These are phyloP conservation scores for Pardalotus punctatus DNA, from an alignment of 2,113 vertebrate genomes.

Conservation along the genomic window DNA sequence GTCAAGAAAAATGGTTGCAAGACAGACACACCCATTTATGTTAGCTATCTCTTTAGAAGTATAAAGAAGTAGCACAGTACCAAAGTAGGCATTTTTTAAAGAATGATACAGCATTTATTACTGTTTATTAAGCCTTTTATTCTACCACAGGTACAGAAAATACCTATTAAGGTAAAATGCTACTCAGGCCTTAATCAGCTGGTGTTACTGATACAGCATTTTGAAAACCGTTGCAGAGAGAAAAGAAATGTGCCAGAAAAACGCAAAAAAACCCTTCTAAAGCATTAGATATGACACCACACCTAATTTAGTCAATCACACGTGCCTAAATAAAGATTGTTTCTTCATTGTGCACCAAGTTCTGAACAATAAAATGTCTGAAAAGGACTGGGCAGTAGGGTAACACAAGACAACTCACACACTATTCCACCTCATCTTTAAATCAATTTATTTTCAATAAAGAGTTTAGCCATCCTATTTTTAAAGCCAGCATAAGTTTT, in stretches of 20 bases:
- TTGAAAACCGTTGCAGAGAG: background rate
- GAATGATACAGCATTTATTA: background rate
- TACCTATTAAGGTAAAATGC: background rate
- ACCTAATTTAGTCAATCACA: background rate
- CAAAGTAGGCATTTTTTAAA: background rate
- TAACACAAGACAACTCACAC: background rate
- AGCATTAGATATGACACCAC: background rate
- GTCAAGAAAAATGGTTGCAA: background rate
- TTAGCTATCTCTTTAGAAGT: background rate
- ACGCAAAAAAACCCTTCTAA: background rate
- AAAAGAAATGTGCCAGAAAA: background rate
- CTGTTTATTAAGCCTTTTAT: background rate
- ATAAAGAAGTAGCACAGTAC: background rate
- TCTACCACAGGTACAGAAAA: background rate
- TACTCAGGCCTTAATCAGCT: background rate
- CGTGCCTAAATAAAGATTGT: background rate
- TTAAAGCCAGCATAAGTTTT: background rate
- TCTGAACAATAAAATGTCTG: background rate
- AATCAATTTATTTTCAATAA: background rate
- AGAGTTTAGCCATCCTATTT: background rate
- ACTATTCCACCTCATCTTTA: background rate
- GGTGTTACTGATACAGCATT: background rate
- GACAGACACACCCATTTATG: background rate
- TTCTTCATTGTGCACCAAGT: background rate
- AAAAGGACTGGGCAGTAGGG: fast-evolving